A percentile compares a stretch with the other conserved stretches of the same genome.
phyloP scores from a whole-genome alignment of 2,888 invertebrate genomes.

The Anorthoa munda region DNA sequence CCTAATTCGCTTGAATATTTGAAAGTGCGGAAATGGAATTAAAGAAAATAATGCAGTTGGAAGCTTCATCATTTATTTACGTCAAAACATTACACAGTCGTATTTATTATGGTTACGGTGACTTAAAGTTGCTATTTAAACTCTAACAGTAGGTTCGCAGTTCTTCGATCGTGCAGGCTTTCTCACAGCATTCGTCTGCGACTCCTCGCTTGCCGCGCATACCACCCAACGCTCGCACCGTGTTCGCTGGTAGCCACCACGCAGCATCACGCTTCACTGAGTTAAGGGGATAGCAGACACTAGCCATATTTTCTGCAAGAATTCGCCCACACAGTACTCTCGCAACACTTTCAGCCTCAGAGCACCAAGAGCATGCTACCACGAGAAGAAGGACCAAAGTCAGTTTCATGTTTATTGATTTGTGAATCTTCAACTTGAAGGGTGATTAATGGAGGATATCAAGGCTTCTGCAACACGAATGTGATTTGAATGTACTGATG shows the following conservation, averaged over 20 bases:
- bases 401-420: conserved; percentile 40
- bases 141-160: conserved; percentile 64
- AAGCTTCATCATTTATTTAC: conserved; percentile 14
- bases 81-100: background rate
- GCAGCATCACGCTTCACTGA: conserved; percentile 43
- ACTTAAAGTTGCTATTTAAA: background rate
- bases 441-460: conserved; percentile 1
- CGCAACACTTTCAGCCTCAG: conserved; percentile 22
- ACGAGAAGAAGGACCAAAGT: conserved; percentile 24
- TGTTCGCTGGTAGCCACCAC: conserved; percentile 34
- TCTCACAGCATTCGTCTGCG: conserved; percentile 70
- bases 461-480: background rate
- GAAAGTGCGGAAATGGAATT: background rate
- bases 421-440: background rate
- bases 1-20: too few relatives aligned
- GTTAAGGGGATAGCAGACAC: conserved; percentile 22
- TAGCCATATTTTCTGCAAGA: conserved; percentile 21
- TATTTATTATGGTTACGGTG: background rate
- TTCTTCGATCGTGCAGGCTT: conserved; percentile 66
- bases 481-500: conserved; percentile 31
- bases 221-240: conserved; percentile 23
- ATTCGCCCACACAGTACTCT: conserved; percentile 37
- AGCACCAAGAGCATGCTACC: conserved; percentile 21
- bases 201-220: conserved; percentile 59
- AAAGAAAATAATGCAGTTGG: background rate